Evolutionary conservation across 2,888 invertebrate species (phyloP), one percentile per base, ranked within the genome.

Genomic region (Eulithis testata): DNA sequence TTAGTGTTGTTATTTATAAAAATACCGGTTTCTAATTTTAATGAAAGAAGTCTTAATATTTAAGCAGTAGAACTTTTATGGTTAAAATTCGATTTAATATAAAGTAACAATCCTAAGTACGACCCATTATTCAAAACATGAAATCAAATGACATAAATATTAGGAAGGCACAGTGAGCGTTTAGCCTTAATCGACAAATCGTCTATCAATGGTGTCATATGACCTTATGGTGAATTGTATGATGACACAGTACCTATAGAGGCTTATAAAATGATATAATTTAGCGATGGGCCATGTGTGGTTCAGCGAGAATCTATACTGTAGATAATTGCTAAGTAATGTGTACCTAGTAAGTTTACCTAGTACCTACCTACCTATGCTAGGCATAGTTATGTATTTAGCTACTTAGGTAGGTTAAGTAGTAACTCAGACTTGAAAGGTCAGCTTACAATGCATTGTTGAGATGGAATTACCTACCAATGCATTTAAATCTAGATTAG

Each of bases 391-490:
- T 21, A 21, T 21, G 21, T 21, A 21, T 21, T 21, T 21, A 21
- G 21, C 21, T 21, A 21, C 21, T 21, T 21, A 21, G 21, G 21
- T 21, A 21, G 21, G 21, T 21, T 21, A 21, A 21, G 21, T 21
- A 21, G 21, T 21, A 21, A 21, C 21, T 21, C 8, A 8, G 14
- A 56, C 37, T 36, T 8, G 45, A 47, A 63, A 63, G 55, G 62
- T 62, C 50, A 62, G 43, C 55, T 55, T 9, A 56, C 50, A 62
- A 62, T 56, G 56, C 62, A 55, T 62, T 56, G 62, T 55, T 56
- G 50, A 21, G 31, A 8, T 61, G 27, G 12, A 51, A 27, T 56
- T 50, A 59, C 59, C 27, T 21, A 31, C 59, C 44, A 51, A 52
- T 57, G 62, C 51, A 56, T 56, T 62, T 50, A 21, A 50, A 63